Evolutionary conservation across 2,797 vertebrate species (phyloP), one percentile per base, ranked within the genome.

Genomic region (Tokudaia tokunoshimensis): DNA sequence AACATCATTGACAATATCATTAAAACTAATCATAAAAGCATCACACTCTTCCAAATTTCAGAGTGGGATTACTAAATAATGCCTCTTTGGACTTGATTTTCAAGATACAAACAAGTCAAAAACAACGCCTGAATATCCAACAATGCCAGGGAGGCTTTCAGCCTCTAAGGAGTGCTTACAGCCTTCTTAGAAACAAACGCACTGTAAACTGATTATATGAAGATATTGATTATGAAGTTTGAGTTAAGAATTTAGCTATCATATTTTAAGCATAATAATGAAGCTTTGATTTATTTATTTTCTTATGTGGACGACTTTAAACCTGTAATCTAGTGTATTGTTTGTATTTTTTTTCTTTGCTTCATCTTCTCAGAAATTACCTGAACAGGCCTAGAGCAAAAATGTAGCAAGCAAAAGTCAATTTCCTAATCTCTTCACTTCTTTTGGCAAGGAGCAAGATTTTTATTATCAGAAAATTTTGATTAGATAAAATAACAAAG

Each of bases 151-250:
- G 24, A 79, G n/a, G 79, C 1, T 88, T 88, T 61, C 65, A 57
- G 4, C 5, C 26, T 90, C 12, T 63, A 37, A 82, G 24, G 12
- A 75, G 9, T 13, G 50, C 15, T 86, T 92, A 65, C 4, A 57
- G n/a, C 72, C 59, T 90, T 94, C 37, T 61, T 72, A 84, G 22
- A 85, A 85, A 44, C 72, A 88, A 91, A 93, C 34, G 61, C 50
- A 88, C 10, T 93, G 4, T 31, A 94, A 89, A 89, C 20, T 81
- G 20, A 84, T 61, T 61, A 55, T 82, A 10, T 74, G 74, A 89
- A 37, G 6, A 37, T 63, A 67, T 75, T 84, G 85, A 63, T 84
- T 80, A 34, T 22, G 50, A 1, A 11, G 88, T 50, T 89, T 81
- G 82, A 88, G 78, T 41, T 31, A 70, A 52, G 44, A 81, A 59